phyloP scores from a whole-genome alignment of 2,888 invertebrate genomes.

The Clanis bilineata region DNA sequence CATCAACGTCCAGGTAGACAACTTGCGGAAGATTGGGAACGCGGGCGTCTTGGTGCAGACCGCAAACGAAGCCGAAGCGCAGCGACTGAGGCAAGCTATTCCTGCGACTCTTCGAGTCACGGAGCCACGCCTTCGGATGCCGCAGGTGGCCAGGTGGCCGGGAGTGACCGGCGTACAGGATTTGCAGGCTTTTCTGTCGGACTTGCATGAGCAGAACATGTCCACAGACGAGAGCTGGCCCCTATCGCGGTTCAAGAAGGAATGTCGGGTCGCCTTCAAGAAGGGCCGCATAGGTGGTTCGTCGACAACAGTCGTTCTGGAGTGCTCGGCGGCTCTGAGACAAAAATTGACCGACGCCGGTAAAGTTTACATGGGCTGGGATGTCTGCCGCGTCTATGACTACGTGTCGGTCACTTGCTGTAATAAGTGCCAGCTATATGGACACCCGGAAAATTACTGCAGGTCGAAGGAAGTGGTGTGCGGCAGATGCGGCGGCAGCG shows the following conservation, averaged over 20 bases:
- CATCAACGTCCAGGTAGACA: constrained; percentile 21
- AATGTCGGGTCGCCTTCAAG: neutral
- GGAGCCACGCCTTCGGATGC: neutral
- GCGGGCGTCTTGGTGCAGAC: constrained; percentile 6
- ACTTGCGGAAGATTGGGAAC: constrained; percentile 9
- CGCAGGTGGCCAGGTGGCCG: neutral
- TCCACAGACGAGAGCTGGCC: neutral
- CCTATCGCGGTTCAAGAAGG: neutral
- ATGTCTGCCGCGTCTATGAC: neutral
- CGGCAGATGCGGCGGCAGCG: constrained; percentile 28
- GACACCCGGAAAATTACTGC: constrained; percentile 39
- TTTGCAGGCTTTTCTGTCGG: accelerated
- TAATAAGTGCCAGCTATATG: constrained; percentile 39
- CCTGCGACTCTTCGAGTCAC: constrained; percentile 17
- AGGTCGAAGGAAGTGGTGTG: constrained; percentile 19
- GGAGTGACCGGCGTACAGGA: accelerated
- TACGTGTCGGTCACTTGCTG: constrained; percentile 25
- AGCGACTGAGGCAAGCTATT: constrained; percentile 13
- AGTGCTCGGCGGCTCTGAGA: constrained; percentile 4
- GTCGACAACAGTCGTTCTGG: constrained; percentile 9
- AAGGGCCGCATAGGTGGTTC: neutral
- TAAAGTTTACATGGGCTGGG: constrained; percentile 9
- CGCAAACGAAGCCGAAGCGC: constrained; percentile 1
- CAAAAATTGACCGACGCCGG: neutral
- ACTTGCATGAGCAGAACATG: neutral